Evolutionary conservation across 1,140 invertebrate species (phyloP).

Genomic region (Brachionus rotundiformis): DNA sequence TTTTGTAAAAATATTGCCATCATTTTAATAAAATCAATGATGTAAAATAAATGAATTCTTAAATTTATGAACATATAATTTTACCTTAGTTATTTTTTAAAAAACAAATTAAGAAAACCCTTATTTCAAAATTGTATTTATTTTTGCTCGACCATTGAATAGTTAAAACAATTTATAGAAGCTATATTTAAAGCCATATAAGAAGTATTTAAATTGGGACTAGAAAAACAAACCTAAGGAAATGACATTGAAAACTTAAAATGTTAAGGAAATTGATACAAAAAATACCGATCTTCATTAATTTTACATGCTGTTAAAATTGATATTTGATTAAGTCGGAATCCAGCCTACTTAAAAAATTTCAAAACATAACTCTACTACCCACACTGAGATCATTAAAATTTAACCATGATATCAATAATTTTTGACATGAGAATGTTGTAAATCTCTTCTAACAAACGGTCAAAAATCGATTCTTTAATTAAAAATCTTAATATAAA

Average conservation of each 20-base stretch:
- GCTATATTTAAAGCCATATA: neutral
- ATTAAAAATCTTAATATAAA: constrained; percentile 1
- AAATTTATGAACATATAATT: no score
- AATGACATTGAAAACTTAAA: constrained; percentile 20
- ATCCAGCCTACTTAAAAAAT: neutral
- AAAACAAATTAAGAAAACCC: neutral
- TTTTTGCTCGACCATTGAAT: neutral
- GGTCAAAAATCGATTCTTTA: constrained; percentile 15
- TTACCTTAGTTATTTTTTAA: no score
- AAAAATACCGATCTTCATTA: constrained; percentile 10
- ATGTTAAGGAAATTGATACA: neutral
- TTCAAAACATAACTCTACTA: neutral
- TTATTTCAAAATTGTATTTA: neutral
- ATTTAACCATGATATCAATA: constrained; percentile 26
- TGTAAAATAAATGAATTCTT: no score
- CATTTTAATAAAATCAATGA: no score
- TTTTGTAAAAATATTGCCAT: no score
- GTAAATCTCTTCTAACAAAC: neutral
- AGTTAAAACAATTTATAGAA: neutral
- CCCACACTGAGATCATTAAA: neutral
- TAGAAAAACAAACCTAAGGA: neutral
- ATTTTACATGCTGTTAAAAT: neutral
- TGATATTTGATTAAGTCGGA: constrained; percentile 9
- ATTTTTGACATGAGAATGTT: constrained; percentile 37
- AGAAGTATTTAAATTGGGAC: neutral